Evolutionary conservation across 1,140 invertebrate species (phyloP).

Genomic region (Magallana gigas): DNA sequence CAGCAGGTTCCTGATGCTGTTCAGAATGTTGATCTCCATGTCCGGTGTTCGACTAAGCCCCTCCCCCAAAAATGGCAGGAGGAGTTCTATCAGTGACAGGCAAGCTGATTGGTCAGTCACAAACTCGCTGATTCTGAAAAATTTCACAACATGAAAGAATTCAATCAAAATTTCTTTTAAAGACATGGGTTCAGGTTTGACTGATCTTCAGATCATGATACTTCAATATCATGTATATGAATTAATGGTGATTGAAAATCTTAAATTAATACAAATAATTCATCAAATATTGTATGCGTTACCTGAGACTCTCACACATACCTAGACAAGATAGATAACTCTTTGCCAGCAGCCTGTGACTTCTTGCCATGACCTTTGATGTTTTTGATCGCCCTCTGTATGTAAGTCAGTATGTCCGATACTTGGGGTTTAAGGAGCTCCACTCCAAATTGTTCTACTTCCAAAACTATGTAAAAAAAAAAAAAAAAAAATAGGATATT

Average conservation of each 20-base stretch:
- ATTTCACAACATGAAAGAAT: neutral
- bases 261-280: too few relatives aligned
- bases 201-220: too few relatives aligned
- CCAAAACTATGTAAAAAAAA: neutral
- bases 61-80: slow-evolving; percentile 86
- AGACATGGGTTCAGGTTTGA: too few relatives aligned
- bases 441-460: slow-evolving; percentile 63
- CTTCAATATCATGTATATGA: too few relatives aligned
- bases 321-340: slow-evolving; percentile 89
- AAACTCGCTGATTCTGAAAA: slow-evolving; percentile 74
- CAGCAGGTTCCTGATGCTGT: slow-evolving; percentile 87
- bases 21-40: slow-evolving; percentile 81
- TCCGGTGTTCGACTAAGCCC: slow-evolving; percentile 59
- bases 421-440: slow-evolving; percentile 87
- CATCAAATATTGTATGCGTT: too few relatives aligned
- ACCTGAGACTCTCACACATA: slow-evolving; percentile 48
- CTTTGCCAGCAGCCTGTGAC: slow-evolving; percentile 81
- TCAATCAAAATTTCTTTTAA: too few relatives aligned
- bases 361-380: slow-evolving; percentile 81
- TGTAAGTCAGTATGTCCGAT: slow-evolving; percentile 85
- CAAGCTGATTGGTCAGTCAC: slow-evolving; percentile 79
- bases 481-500: neutral
- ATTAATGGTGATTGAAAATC: too few relatives aligned
- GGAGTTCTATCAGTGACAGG: slow-evolving; percentile 84
- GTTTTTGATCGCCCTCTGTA: slow-evolving; percentile 81